These are phyloP conservation scores for Eurytoma californica DNA, from an alignment of 2,888 invertebrate genomes.

Conservation along the genomic window DNA sequence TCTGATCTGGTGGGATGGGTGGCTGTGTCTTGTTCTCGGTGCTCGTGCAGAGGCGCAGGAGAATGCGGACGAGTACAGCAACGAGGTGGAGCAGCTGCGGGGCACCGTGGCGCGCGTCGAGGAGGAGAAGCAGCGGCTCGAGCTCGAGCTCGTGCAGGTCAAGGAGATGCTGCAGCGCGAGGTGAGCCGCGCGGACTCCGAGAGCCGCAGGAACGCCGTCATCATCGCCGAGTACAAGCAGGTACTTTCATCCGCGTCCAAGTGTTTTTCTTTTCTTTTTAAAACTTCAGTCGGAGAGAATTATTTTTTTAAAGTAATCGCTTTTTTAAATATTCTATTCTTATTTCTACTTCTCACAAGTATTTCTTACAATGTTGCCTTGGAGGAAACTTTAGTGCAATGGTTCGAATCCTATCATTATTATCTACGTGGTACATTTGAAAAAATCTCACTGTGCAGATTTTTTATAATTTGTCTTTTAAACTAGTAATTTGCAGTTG, in stretches of 20 bases:
- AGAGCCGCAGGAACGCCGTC: slow-evolving; percentile 84
- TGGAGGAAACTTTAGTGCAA: too few relatives aligned
- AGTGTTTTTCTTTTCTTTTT: neutral
- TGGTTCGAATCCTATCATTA: too few relatives aligned
- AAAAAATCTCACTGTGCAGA: too few relatives aligned
- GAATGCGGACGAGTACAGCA: slow-evolving; percentile 78
- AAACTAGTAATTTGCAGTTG: too few relatives aligned
- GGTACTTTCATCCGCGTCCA: slow-evolving; percentile 70
- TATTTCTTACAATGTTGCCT: too few relatives aligned
- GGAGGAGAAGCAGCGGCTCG: slow-evolving; percentile 83
- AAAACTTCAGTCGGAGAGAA: too few relatives aligned
- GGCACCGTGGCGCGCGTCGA: slow-evolving; percentile 81
- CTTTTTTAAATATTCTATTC: too few relatives aligned
- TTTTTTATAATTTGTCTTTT: too few relatives aligned
- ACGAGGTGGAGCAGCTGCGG: slow-evolving; percentile 78
- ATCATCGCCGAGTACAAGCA: slow-evolving; percentile 95
- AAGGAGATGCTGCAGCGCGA: slow-evolving; percentile 87
- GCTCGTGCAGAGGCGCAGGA: slow-evolving; percentile 78
- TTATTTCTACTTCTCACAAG: too few relatives aligned
- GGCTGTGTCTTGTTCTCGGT: slow-evolving; percentile 37
- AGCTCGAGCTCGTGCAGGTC: slow-evolving; percentile 82
- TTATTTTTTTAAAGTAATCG: too few relatives aligned
- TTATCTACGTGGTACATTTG: too few relatives aligned
- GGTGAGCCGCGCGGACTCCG: slow-evolving; percentile 84
- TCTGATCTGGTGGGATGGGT: neutral